Conservation (phyloP, 2,113 vertebrate species). For the Tragelaphus strepsiceros region DNA sequence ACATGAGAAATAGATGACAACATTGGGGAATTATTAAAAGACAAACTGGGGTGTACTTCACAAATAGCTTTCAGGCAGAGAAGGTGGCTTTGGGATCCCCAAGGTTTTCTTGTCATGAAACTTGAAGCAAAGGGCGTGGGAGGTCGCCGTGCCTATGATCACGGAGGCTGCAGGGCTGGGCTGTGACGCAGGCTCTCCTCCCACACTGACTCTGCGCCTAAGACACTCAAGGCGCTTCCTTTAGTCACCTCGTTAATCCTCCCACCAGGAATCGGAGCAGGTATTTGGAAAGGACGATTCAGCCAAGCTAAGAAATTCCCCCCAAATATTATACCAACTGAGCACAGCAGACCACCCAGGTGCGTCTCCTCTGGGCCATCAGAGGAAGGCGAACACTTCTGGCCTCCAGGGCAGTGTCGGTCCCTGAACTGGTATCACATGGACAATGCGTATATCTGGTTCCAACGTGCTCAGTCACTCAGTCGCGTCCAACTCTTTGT, state of each 20-base stretch:
- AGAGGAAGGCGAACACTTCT: too few relatives aligned
- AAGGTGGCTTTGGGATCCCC: not conserved
- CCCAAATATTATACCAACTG: not conserved
- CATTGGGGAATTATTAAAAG: not conserved
- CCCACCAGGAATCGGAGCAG: not conserved
- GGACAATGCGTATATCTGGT: not conserved
- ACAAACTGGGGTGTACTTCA: not conserved
- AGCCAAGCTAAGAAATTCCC: not conserved
- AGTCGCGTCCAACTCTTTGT: not conserved
- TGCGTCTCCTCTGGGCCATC: too few relatives aligned
- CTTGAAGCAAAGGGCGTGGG: not conserved
- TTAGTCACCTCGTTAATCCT: too few relatives aligned
- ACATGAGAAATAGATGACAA: not conserved
- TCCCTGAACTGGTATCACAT: not conserved
- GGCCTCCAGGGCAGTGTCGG: not conserved
- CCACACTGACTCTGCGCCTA: not conserved
- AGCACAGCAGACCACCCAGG: too few relatives aligned
- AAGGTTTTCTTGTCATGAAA: not conserved
- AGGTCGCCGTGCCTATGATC: accelerated
- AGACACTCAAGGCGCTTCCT: not conserved
- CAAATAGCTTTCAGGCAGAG: not conserved
- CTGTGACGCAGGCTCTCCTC: not conserved
- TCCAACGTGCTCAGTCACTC: not conserved
- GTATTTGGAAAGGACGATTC: not conserved
- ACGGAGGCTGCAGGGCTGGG: not conserved